phyloP scores from a whole-genome alignment of 2,113 vertebrate species.

The Lophotis ruficrista region DNA sequence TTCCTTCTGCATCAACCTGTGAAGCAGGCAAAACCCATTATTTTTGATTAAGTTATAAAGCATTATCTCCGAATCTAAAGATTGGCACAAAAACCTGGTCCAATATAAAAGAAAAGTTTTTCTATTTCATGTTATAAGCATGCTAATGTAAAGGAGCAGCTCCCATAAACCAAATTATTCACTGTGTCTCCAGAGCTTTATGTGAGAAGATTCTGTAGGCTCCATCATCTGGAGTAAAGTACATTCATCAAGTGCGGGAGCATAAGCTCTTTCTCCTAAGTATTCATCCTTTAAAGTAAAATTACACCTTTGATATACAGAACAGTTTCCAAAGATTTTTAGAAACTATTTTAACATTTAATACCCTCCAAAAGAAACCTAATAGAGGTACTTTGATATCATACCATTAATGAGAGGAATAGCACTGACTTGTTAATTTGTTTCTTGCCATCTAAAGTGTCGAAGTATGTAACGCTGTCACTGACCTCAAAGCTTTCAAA shows the following conservation, averaged over 20 bases:
- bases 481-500: neutral
- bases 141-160: neutral
- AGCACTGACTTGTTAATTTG: neutral
- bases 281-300: neutral
- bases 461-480: neutral
- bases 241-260: neutral
- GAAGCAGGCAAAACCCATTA: neutral
- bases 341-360: neutral
- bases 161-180: neutral
- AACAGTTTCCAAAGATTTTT: neutral
- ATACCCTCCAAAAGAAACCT: neutral
- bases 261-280: neutral
- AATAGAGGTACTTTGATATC: neutral
- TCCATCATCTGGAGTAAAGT: neutral
- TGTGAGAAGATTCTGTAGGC: neutral
- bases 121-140: neutral
- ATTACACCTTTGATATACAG: neutral
- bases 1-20: slow-evolving; percentile 89
- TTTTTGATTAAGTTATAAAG: neutral
- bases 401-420: neutral
- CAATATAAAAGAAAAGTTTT: neutral
- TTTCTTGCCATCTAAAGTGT: neutral
- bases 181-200: neutral
- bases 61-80: neutral
- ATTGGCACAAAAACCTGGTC: fast-evolving